Base-by-base conservation (phyloP, 2,797 vertebrate species). In the Toxotes lorentzi region DNA sequence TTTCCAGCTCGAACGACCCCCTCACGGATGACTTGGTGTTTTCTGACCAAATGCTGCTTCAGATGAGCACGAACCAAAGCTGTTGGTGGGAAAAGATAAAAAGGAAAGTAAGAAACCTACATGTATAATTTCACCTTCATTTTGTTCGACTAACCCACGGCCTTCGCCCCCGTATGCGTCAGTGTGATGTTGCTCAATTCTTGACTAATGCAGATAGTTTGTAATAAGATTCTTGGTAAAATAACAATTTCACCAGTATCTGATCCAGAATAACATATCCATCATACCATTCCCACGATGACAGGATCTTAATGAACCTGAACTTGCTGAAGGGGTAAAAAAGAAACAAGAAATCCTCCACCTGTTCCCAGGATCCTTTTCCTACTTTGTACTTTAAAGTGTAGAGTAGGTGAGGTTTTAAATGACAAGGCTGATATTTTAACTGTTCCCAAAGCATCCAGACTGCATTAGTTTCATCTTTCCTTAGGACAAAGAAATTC, bases 1-100 rank as follows among this genome's bases (percentile, higher is more conserved):
- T 69, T 88, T n/a, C 95, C 95, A 0, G 93, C 60, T 68, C 69
- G 86, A 41, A 88, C 81, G 0, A 94, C 73, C 4, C 95, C 95
- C 76, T 96, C 95, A 0, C 69, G 86, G 59, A 95, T 88, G 62
- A 79, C 30, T 13, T 75, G 34, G 68, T 90, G 78, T 17, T 83
- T 90, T 53, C 88, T 74, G 34, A 72, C 79, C 23, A 93, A 62
- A 24, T 45, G 0, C 1, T 63, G 6, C 72, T 58, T 88, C 75
- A 95, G 57, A 0, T 87, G 62, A 69, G 53, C 76, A 72, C 92
- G 92, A 13, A 88, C n/a, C 81, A 90, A 4, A 0, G 82, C 94
- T 95, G 84, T 7, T 4, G 51, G 38, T 6, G 35, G 35, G 71
- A 65, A 82, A 68, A 73, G 40, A 73, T 0, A 63, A 34, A 51